Percentiles rank a stretch among this genome's conserved stretches.
Conservation (phyloP, 2,113 vertebrate species). For the Salvelinus sp. region DNA sequence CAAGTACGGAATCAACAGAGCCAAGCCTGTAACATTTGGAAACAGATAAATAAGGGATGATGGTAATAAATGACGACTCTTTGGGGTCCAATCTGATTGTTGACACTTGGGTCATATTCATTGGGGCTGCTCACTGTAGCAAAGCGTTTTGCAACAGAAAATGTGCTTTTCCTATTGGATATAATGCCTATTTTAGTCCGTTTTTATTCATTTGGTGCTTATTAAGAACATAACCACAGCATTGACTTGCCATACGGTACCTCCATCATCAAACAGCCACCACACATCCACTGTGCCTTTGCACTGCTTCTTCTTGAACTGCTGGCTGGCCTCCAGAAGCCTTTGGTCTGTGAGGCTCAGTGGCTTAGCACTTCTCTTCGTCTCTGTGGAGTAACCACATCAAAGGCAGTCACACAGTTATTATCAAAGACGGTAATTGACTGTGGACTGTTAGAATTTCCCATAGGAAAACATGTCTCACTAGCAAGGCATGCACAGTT, state of each 20-base stretch:
- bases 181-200: too few relatives aligned
- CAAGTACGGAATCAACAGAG: constrained; percentile 93
- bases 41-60: not conserved
- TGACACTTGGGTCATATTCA: not conserved
- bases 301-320: constrained; percentile 94
- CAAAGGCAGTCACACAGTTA: not conserved
- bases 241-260: constrained; percentile 60
- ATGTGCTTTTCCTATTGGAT: too few relatives aligned
- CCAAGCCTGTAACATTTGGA: constrained; percentile 77
- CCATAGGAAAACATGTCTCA: not conserved
- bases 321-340: constrained; percentile 86
- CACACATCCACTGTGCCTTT: constrained; percentile 96
- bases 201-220: too few relatives aligned
- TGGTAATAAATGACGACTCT: too few relatives aligned
- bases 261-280: constrained; percentile 99
- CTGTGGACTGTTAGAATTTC: not conserved
- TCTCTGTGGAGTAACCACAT: constrained; percentile 64
- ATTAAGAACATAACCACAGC: not conserved
- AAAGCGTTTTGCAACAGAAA: too few relatives aligned
- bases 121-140: not conserved
- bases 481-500: not conserved
- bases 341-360: constrained; percentile 87
- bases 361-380: constrained; percentile 72
- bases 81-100: not conserved
- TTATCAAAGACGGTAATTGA: not conserved